These are phyloP conservation scores for Dasysyrphus tricinctus DNA, from an alignment of 2,888 invertebrate species.

Conservation along the genomic window DNA sequence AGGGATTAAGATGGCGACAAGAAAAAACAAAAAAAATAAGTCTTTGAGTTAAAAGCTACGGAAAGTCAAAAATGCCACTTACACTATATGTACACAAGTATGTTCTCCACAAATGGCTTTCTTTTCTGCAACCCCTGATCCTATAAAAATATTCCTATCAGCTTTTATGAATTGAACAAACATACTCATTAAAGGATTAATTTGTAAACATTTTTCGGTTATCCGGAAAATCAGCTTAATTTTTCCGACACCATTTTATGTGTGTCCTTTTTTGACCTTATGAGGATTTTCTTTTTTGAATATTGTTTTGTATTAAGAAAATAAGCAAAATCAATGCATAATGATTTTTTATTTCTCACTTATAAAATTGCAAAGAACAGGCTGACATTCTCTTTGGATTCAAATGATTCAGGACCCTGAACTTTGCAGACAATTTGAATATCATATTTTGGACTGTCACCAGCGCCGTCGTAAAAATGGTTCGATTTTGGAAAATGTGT, in stretches of 20 bases:
- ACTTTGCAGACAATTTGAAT: too few relatives aligned
- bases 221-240: slow-evolving; percentile 64
- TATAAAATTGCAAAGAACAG: too few relatives aligned
- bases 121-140: neutral
- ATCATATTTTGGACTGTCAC: too few relatives aligned
- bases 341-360: too few relatives aligned
- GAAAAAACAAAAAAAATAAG: neutral
- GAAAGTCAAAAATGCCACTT: slow-evolving; percentile 6
- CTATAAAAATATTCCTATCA: neutral
- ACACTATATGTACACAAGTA: neutral
- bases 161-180: neutral
- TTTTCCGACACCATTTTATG: slow-evolving; percentile 48
- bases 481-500: too few relatives aligned
- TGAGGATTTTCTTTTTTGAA: too few relatives aligned
- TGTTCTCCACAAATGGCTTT: neutral
- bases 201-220: slow-evolving; percentile 61
- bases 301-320: too few relatives aligned
- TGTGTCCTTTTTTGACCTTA: slow-evolving; percentile 37
- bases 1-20: slow-evolving; percentile 29
- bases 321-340: too few relatives aligned
- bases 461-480: too few relatives aligned
- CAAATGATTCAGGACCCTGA: too few relatives aligned
- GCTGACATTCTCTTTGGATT: too few relatives aligned
- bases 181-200: slow-evolving; percentile 56
- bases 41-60: slow-evolving; percentile 3